These are phyloP conservation scores for Dinoponera quadriceps DNA, from an alignment of 1,140 invertebrate species.

Conservation along the genomic window DNA sequence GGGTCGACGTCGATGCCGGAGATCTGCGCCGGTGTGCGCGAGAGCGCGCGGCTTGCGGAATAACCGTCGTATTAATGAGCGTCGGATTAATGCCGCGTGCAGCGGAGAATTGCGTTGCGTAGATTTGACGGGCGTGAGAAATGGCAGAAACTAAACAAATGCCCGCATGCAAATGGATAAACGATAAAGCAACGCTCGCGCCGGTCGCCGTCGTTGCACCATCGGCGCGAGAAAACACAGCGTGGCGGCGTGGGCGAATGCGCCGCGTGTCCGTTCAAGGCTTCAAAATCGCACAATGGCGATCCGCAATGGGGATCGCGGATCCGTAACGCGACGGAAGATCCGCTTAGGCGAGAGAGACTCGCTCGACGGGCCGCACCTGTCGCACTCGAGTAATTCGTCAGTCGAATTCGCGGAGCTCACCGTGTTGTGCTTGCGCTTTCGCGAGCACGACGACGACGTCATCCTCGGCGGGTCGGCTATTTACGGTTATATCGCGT, in stretches of 20 bases:
- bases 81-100: slow-evolving; percentile 38
- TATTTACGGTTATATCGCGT: too few species aligned
- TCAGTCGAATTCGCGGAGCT: slow-evolving; percentile 7
- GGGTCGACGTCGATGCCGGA: slow-evolving; percentile 38
- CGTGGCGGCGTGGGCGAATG: slow-evolving; percentile 62
- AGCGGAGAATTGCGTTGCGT: not conserved
- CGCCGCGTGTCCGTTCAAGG: slow-evolving; percentile 56
- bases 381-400: slow-evolving; percentile 37
- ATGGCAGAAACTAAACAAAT: slow-evolving; percentile 67
- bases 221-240: slow-evolving; percentile 5
- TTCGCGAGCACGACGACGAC: not conserved
- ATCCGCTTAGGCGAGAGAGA: slow-evolving; percentile 18
- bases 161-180: slow-evolving; percentile 52
- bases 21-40: slow-evolving; percentile 35
- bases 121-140: slow-evolving; percentile 63
- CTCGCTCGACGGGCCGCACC: slow-evolving; percentile 29
- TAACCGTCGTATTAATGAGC: slow-evolving; percentile 56
- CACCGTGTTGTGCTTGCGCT: slow-evolving; percentile 18
- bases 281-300: slow-evolving; percentile 62
- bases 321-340: slow-evolving; percentile 12
- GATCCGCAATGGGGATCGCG: not conserved
- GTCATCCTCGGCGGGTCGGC: not conserved
- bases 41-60: slow-evolving; percentile 51
- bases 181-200: slow-evolving; percentile 19
- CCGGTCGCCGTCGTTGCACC: slow-evolving; percentile 46